Percentiles rank a stretch among this genome's conserved stretches.
Evolutionary conservation across 2,797 vertebrate species (phyloP).

Genomic region (Ara ararauna): DNA sequence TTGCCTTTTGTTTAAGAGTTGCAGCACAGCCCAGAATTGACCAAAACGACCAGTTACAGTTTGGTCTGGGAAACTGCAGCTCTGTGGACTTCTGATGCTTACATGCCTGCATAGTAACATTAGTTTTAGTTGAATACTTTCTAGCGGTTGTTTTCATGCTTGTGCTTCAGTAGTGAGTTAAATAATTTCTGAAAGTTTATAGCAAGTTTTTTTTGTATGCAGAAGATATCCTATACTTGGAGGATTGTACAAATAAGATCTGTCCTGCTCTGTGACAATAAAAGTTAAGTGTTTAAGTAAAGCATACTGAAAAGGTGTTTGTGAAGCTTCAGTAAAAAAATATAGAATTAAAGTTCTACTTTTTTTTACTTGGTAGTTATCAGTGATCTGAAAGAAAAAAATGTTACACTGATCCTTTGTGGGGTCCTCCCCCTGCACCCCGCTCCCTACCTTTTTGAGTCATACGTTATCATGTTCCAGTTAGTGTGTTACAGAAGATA

Average conservation of each 20-base stretch:
- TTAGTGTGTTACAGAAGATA: not conserved
- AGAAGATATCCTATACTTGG: not conserved
- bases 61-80: not conserved
- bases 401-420: not conserved
- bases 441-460: not conserved
- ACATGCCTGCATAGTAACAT: not conserved
- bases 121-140: not conserved
- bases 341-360: not conserved
- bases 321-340: not conserved
- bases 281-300: not conserved
- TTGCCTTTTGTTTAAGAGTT: not conserved
- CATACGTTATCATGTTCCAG: accelerated
- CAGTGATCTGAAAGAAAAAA: not conserved
- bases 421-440: not conserved
- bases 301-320: not conserved
- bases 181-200: not conserved
- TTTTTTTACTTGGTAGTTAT: not conserved
- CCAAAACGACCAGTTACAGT: not conserved
- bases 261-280: not conserved
- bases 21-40: not conserved
- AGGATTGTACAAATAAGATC: not conserved
- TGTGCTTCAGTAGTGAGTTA: not conserved
- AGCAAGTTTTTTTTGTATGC: not conserved
- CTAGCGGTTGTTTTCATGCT: not conserved
- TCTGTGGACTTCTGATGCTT: not conserved